Evolutionary conservation across 1,140 invertebrate species (phyloP), one percentile per base, ranked within the genome.

Genomic region (Lethrus apterus): DNA sequence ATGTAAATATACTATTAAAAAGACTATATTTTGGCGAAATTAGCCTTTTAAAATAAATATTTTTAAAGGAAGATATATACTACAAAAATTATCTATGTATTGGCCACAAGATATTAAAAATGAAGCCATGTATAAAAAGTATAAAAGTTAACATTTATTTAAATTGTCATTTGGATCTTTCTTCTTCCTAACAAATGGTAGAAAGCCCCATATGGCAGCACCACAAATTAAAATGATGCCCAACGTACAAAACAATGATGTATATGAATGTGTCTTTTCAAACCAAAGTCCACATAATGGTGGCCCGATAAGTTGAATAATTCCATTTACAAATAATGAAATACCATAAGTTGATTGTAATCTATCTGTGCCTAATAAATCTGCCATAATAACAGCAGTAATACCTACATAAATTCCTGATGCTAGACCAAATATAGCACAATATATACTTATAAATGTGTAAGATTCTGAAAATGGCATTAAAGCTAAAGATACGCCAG

Each of bases 331-430:
- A 56, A 89, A 89, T 3, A 91, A 67, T 46, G 84, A 86, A 18
- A 91, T 86, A 3, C 86, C 86, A 55, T 89, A 90, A 0, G 86
- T 86, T 0, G 84, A 87, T 41, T 85, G 86, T 2, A 91, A 60
- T n/a, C 83, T 71, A 52, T 91, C 86, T 1, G 81, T 79, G 0
- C 87, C 87, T 1, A 91, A 60, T 78, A 88, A 81, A 63, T 89
- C 86, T 0, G 85, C 84, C 83, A 89, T 86, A 0, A 89, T 84
- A 18, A 89, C 79, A 2, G 86, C 86, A 1, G 85, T 89, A 1
- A 89, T 80, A 10, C 87, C 87, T 0, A 88, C 83, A 59, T 89
- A 89, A n/a, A 82, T 77, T n/a, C 87, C 86, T 0, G 86, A 88
- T 5, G 84, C 79, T 2, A 91, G 64, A 0, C 87, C 87, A 59